Evolutionary conservation across 2,113 vertebrate genomes (phyloP), one percentile per base, ranked within the genome.

Genomic region (Calyptomena viridis): DNA sequence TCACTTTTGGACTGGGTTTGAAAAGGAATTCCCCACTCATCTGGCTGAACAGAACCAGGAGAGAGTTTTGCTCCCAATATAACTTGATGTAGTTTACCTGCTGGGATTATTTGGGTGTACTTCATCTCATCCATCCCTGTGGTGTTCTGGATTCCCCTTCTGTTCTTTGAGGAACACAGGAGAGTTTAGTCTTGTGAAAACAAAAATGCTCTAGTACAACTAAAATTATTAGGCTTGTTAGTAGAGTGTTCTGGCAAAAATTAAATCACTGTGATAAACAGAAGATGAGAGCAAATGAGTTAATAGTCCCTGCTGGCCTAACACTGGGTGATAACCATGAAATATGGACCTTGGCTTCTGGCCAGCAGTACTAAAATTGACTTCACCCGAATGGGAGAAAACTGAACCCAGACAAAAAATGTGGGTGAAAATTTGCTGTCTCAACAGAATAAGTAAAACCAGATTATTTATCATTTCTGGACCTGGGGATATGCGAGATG

Each of bases 291-390:
- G n/a, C 73, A 85, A 77, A 91, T 59, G 6, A 84, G n/a, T 84
- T 89, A 77, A 67, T 87, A 76, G 62, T 88, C 66, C 40, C 31
- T 83, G 49, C 75, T 94, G 84, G n/a, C 49, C 85, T 85, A 53
- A 49, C 31, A 12, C 39, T 46, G 44, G n/a, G 9, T 80, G 67
- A 79, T 79, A 64, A 89, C 52, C 9, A 8, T 64, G 58, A 79
- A 94, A n/a, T 44, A 27, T 12, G 50, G 68, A 79, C 76, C 59
- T 50, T 76, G 78, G 64, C 77, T 82, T n/a, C 58, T 17, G 5
- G 25, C 22, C 40, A 83, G 14, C 20, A 44, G 59, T 27, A 73
- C 31, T 75, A 62, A 49, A 75, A 56, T 14, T 21, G 8, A 63
- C 46, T 80, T 68, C 46, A 59, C 4, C 86, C 8, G 8, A 62